These are phyloP conservation scores for Amazonetta brasiliensis DNA, from an alignment of 2,797 vertebrate genomes.

Conservation along the genomic window DNA sequence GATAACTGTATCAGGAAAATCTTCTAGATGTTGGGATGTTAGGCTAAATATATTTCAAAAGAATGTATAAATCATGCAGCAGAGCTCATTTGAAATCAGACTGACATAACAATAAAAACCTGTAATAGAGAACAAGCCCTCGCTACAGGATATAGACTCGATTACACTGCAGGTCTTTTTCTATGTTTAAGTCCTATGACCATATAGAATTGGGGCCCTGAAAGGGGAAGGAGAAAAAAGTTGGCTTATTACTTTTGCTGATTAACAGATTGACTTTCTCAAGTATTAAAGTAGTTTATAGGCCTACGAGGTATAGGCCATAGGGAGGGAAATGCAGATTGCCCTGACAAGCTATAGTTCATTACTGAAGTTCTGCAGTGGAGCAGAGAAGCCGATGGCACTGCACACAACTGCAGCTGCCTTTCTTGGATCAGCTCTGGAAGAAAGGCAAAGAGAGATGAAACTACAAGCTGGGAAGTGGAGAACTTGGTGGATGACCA, in stretches of 20 bases:
- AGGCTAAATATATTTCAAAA: background rate
- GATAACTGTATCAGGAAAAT: background rate
- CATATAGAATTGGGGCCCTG: background rate
- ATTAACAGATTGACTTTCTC: slow-evolving; percentile 10
- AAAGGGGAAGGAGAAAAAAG: background rate
- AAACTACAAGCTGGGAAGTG: background rate
- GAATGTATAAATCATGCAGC: background rate
- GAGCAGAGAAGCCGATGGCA: background rate
- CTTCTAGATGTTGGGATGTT: background rate
- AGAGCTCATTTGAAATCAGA: background rate
- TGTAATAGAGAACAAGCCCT: background rate
- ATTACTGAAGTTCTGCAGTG: background rate
- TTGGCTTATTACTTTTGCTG: slow-evolving; percentile 9
- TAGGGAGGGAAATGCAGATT: background rate
- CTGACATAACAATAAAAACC: slow-evolving; percentile 17
- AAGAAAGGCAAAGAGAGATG: background rate
- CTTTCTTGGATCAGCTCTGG: background rate
- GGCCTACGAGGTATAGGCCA: background rate
- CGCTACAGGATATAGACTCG: slow-evolving; percentile 9
- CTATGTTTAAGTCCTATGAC: slow-evolving; percentile 10
- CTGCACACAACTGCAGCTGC: background rate
- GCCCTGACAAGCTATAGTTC: background rate
- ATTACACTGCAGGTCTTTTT: slow-evolving; percentile 38
- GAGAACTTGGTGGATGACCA: background rate
- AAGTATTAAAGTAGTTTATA: background rate